A percentile compares a stretch with the other conserved stretches of the same genome.
phyloP scores from a whole-genome alignment of 2,888 invertebrate species.

The Cephus runcator region DNA sequence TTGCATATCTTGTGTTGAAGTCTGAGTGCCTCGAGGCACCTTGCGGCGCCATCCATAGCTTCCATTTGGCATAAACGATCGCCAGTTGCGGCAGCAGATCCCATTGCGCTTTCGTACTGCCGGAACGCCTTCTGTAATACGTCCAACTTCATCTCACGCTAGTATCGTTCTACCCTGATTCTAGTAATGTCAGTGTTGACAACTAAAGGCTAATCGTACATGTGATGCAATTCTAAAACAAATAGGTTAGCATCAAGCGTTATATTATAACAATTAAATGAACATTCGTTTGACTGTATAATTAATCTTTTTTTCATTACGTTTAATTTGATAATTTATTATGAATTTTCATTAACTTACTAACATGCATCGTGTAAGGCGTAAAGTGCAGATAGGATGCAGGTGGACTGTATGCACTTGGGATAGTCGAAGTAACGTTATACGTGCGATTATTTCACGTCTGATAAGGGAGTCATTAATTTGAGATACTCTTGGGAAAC shows the following conservation, averaged over 20 bases:
- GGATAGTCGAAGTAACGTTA: no score
- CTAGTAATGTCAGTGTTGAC: not conserved
- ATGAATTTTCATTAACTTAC: not conserved
- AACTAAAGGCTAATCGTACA: conserved; percentile 16
- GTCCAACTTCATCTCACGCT: conserved; percentile 19
- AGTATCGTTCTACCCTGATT: conserved; percentile 14
- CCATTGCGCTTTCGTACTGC: conserved; percentile 90
- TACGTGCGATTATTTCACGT: no score
- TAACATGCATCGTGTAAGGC: not conserved
- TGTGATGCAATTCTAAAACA: conserved; percentile 2
- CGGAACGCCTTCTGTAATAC: conserved; percentile 74
- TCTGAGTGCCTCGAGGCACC: conserved; percentile 81
- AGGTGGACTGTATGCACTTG: not conserved
- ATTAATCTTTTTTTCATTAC: not conserved
- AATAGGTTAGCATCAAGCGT: conserved; percentile 1
- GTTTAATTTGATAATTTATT: not conserved
- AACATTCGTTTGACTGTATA: not conserved
- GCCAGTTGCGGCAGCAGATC: conserved; percentile 80
- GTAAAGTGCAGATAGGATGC: not conserved
- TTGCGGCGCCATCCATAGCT: conserved; percentile 88
- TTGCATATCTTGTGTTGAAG: conserved; percentile 87
- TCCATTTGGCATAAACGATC: conserved; percentile 90
- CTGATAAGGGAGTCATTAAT: not conserved
- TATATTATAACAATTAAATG: not conserved
- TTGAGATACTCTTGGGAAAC: not conserved